phyloP scores from a whole-genome alignment of 2,797 vertebrate species.

The Galaxias olidus region DNA sequence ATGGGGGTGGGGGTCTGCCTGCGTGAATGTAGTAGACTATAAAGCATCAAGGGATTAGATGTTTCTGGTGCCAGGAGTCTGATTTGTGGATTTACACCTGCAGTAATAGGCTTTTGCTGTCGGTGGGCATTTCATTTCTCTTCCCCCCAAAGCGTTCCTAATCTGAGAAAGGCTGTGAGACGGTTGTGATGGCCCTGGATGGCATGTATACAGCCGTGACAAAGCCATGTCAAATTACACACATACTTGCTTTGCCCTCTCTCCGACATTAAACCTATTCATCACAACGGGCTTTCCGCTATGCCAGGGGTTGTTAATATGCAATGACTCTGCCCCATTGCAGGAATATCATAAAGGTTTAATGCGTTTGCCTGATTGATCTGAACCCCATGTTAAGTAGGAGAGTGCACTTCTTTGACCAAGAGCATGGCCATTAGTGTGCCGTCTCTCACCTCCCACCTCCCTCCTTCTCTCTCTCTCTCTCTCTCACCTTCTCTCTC shows the following conservation, averaged over 20 bases:
- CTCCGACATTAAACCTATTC: slow-evolving; percentile 28
- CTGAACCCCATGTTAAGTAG: slow-evolving; percentile 21
- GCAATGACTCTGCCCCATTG: slow-evolving; percentile 19
- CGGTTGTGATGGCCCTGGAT: slow-evolving; percentile 42
- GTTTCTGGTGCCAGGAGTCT: neutral
- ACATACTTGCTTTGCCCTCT: slow-evolving; percentile 31
- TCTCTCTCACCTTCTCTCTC: neutral
- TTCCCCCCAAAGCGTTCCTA: slow-evolving; percentile 32
- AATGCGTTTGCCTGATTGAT: slow-evolving; percentile 2
- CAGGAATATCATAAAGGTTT: slow-evolving; percentile 42
- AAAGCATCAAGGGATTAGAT: neutral
- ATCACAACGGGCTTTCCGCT: slow-evolving; percentile 26
- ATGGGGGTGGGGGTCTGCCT: neutral
- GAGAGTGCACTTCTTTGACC: slow-evolving; percentile 25
- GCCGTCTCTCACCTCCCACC: neutral
- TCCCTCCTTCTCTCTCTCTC: neutral
- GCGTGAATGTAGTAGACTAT: neutral
- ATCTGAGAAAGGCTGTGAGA: slow-evolving; percentile 32
- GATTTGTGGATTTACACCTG: neutral
- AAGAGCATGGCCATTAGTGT: slow-evolving; percentile 16
- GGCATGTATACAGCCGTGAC: slow-evolving; percentile 55
- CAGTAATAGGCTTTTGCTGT: slow-evolving; percentile 4
- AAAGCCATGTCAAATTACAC: slow-evolving; percentile 55
- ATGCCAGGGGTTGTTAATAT: slow-evolving; percentile 33
- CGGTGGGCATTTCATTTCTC: slow-evolving; percentile 38